Evolutionary conservation across 2,797 vertebrate genomes (phyloP), one percentile per base, ranked within the genome.

Genomic region (Notamacropus eugenii): DNA sequence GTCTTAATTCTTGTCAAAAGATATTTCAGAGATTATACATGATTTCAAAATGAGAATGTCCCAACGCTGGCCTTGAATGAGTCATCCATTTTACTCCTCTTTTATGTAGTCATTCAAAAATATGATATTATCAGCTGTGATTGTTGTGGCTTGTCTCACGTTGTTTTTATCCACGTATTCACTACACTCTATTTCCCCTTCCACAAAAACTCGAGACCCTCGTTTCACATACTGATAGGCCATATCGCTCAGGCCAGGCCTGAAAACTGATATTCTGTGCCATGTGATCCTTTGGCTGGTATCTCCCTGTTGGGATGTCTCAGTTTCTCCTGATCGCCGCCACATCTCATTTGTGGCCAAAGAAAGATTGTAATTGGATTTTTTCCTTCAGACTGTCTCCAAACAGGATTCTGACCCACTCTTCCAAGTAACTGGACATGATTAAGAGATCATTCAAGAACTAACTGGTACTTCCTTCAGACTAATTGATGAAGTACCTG

Each of bases 281-380:
- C 99, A 99, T 0, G 99, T 99, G 0, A 99, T 99, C 99, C 99
- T 99, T 97, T 99, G 99, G 96, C 99, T 99, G 98, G 99, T 97
- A 96, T 99, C 99, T 99, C 99, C 99, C 98, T 99, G 97, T 16
- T 99, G 92, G 82, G 67, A 98, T 0, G 14, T 52, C 90, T 99
- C 99, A 28, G 97, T 98, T 0, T 99, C 99, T 74, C 99, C 99
- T 0, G 99, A 99, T 34, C 99, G 98, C 99, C 99, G 98, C 99
- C 99, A 99, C 99, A 99, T 99, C 98, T 99, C 99, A 59, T 99
- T 99, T 93, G 99, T 99, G 19, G 99, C 99, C 91, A 99, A 22
- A 5, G 99, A 99, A 99, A 99, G 98, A 99, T 99, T 90, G 99
- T 99, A 92, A 99, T 99, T 0, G 99, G 99, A 96, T 99, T 99